Evolutionary conservation across 2,113 vertebrate genomes (phyloP).

Genomic region (Probosciger aterrimus): DNA sequence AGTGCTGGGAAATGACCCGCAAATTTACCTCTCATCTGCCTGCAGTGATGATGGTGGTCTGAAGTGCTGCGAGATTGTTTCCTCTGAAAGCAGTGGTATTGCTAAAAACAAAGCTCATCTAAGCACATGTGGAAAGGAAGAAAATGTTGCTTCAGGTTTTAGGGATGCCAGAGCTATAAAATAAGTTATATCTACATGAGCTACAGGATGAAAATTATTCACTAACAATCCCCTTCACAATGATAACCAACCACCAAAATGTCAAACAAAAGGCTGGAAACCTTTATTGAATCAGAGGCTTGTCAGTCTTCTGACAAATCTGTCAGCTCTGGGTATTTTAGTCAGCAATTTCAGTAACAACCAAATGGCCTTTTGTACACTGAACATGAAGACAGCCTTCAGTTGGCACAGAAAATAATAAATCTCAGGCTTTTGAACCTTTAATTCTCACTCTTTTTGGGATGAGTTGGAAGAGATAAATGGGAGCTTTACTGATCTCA

Average conservation of each 20-base stretch:
- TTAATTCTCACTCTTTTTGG: neutral
- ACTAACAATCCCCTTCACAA: neutral
- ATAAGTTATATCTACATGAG: neutral
- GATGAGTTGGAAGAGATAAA: neutral
- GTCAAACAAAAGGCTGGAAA: slow-evolving; percentile 45
- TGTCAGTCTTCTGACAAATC: slow-evolving; percentile 33
- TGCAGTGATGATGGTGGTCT: neutral
- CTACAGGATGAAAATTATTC: neutral
- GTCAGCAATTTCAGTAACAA: slow-evolving; percentile 47
- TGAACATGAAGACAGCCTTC: slow-evolving; percentile 39
- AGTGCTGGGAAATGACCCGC: neutral
- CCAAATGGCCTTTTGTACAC: slow-evolving; percentile 50
- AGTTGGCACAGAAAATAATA: slow-evolving; percentile 35
- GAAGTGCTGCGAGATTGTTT: neutral
- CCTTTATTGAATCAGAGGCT: slow-evolving; percentile 24
- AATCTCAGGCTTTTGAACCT: slow-evolving; percentile 35
- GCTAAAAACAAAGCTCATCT: neutral
- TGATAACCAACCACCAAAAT: slow-evolving; percentile 12
- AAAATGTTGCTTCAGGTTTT: neutral
- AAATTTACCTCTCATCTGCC: neutral
- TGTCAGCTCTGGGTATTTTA: slow-evolving; percentile 31
- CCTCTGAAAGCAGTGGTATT: neutral
- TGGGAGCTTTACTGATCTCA: neutral
- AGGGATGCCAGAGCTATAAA: neutral
- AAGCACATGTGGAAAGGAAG: neutral